Conservation (phyloP, 2,888 invertebrate genomes). For the Cephus nigrinus region DNA sequence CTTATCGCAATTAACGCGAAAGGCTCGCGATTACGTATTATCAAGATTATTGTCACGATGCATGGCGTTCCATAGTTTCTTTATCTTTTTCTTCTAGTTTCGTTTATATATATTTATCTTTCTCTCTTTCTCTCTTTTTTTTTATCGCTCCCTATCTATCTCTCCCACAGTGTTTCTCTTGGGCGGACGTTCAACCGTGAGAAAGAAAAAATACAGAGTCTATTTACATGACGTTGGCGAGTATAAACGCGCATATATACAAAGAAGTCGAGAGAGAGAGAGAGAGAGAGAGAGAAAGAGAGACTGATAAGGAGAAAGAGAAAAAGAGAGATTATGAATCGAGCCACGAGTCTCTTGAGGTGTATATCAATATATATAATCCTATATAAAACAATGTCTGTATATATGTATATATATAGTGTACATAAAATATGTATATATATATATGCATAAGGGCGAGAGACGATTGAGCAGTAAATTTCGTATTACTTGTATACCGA, state of each 20-base stretch:
- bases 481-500: slow-evolving; percentile 15
- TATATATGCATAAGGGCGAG: background rate
- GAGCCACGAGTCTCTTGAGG: slow-evolving; percentile 9
- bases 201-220: too few relatives aligned
- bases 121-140: slow-evolving; percentile 14
- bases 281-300: too few relatives aligned
- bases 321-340: too few relatives aligned
- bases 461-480: slow-evolving; percentile 33
- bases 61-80: background rate
- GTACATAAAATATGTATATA: background rate
- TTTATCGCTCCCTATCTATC: too few relatives aligned
- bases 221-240: background rate
- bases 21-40: slow-evolving; percentile 7
- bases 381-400: slow-evolving; percentile 35
- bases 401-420: background rate
- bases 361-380: slow-evolving; percentile 31
- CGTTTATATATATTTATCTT: background rate
- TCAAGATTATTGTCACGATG: background rate
- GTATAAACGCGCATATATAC: slow-evolving; percentile 8
- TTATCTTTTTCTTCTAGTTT: background rate
- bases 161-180: background rate
- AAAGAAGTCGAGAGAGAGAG: too few relatives aligned
- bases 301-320: too few relatives aligned
- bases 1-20: too few relatives aligned
- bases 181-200: too few relatives aligned